phyloP scores from a whole-genome alignment of 2,113 vertebrate species.

The Petrocephalus zakoni region DNA sequence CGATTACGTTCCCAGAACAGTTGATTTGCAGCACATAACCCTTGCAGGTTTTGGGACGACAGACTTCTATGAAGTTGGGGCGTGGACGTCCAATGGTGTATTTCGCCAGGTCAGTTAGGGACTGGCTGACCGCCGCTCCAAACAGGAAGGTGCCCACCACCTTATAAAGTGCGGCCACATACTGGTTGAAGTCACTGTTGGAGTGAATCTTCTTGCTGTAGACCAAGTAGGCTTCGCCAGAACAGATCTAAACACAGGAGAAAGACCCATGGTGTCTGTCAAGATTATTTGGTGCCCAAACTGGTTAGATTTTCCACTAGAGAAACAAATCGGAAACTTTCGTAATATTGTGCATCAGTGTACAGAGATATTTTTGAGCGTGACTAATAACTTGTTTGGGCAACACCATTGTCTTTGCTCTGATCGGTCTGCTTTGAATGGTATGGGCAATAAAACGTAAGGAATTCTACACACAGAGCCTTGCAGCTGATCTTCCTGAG shows the following conservation, averaged over 20 bases:
- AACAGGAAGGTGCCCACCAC: slow-evolving; percentile 81
- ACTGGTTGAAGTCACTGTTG: slow-evolving; percentile 82
- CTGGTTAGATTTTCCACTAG: not conserved
- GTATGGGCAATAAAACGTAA: not conserved
- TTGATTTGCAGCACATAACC: slow-evolving; percentile 66
- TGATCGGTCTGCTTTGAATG: not conserved
- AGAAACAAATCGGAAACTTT: not conserved
- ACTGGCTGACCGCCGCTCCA: slow-evolving; percentile 73
- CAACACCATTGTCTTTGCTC: not conserved
- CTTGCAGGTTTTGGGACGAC: slow-evolving; percentile 70
- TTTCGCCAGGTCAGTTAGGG: slow-evolving; percentile 88
- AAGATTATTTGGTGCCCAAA: not conserved
- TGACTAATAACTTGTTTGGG: not conserved
- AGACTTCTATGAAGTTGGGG: slow-evolving; percentile 85
- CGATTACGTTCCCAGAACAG: slow-evolving; percentile 67
- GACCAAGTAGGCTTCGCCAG: slow-evolving; percentile 82
- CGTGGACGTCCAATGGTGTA: slow-evolving; percentile 84
- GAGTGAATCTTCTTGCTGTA: slow-evolving; percentile 81
- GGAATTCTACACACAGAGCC: not conserved
- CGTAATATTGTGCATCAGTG: not conserved
- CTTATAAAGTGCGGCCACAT: slow-evolving; percentile 81
- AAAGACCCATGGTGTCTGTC: not conserved
- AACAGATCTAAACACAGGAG: slow-evolving; percentile 61
- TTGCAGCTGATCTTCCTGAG: not conserved
- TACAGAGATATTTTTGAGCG: not conserved